Base-by-base conservation (phyloP, 2,888 invertebrate genomes). In the Melanostoma scalare region DNA sequence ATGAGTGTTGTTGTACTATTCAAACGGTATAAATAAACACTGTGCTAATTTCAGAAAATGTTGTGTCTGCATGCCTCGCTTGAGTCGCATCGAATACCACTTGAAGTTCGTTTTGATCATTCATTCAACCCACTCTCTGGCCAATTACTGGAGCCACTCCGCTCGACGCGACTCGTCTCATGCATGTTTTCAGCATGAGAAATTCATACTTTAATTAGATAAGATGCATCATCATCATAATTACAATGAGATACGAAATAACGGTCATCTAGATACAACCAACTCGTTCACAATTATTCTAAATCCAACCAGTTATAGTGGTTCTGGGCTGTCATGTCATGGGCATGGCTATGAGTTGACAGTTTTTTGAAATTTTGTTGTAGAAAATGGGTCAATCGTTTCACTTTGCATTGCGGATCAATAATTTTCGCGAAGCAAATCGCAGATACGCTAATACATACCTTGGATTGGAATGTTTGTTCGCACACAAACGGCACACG, bases 331-430 rank as follows among this genome's bases (percentile, higher is more conserved):
- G 52, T 33, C 35, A 10, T 44, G 46, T 58, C 20, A 65, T 50
- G 31, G 20, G 30, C 63, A 46, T 30, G 46, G n/a, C 38, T 53
- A 48, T 46, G 58, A 68, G 67, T 69, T 77, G 68, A 82, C 77
- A 60, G 36, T 68, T 68, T 73, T 61, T 61, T 35, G 6, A 20
- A 46, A 10, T 30, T 30, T 46, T 46, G 35, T 38, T 38, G 10
- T 10, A 67, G 55, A 48, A 84, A 84, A 74, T 84, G 61, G 84
- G 84, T 67, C 84, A 84, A 60, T 55, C 65, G 79, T 84, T 84
- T 75, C 79, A 79, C 84, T 74, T 84, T 74, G 74, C 40, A 44
- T 75, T 61, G 60, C 75, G 58, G 56, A 71, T 67, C 67, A 75
- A 44, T 58, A 65, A 40, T 10, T 67, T 65, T 60, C 55, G 80